Base-by-base conservation (phyloP, 2,113 vertebrate genomes). In the Burhinus bistriatus region DNA sequence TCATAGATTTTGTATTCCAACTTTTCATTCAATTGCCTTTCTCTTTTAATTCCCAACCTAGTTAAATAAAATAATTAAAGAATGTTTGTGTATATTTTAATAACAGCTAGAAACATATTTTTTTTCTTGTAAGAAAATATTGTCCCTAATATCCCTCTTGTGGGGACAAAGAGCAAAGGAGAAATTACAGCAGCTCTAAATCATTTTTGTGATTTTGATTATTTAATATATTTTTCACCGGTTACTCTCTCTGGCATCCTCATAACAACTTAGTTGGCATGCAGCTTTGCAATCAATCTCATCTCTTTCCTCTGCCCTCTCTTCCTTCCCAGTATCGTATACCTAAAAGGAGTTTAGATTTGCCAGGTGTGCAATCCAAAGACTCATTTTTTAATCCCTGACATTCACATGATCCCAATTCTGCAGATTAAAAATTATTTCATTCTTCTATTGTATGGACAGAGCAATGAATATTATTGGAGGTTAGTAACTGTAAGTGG, bases 221-320 rank as follows among this genome's bases (percentile, higher is more conserved):
- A 97, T 96, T 97, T 91, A 97, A 97, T 87, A 83, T 85, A 97
- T 97, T 97, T 98, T 98, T 97, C 97, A 96, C 12, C 1, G 68
- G 86, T 85, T 95, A 83, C 81, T 93, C 77, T 91, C 36, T 76
- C 90, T 42, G 89, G 90, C 96, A 92, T 20, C 47, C 75, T 83
- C 52, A 23, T 93, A 97, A 95, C 92, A 89, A 93, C 94, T 96
- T 94, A 15, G 66, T 45, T 97, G 96, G 98, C 95, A 94, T 91
- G 75, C 78, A 95, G 95, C 72, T 96, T 93, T 69, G 94, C 95
- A 71, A 89, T 97, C 96, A 92, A 90, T 97, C 96, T 97, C 90
- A 70, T 78, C 59, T 91, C 22, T 93, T 92, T 83, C 82, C 66
- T 78, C 42, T 5, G 2, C 11, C 85, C 87, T 92, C 75, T 9